Conservation (phyloP, 2,888 invertebrate species). For the Orthosia cruda region DNA sequence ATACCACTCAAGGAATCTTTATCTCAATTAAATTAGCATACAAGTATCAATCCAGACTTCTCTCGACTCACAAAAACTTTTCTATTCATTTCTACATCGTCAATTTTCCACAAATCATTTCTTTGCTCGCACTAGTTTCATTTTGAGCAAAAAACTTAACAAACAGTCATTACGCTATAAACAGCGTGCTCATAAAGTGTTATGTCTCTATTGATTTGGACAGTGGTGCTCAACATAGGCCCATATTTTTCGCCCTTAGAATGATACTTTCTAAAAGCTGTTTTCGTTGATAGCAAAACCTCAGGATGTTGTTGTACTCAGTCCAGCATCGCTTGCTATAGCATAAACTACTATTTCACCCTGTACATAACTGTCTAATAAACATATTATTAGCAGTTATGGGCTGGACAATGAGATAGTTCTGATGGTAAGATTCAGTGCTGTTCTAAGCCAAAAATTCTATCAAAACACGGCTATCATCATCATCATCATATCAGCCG, state of each 20-base stretch:
- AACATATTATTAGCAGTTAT: no score
- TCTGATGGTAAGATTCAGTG: no score
- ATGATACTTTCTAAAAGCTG: not conserved
- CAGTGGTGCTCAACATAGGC: constrained; percentile 41
- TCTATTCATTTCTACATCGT: constrained; percentile 35
- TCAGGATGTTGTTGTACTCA: no score
- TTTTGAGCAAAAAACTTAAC: constrained; percentile 49
- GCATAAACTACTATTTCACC: no score
- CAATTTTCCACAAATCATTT: constrained; percentile 58
- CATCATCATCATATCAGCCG: no score
- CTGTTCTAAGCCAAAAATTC: no score
- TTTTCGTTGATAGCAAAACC: no score
- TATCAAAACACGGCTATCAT: no score
- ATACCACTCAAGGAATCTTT: not conserved
- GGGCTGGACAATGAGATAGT: no score
- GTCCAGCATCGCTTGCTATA: no score
- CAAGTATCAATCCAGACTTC: not conserved
- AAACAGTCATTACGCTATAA: constrained; percentile 53
- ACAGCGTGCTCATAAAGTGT: constrained; percentile 54
- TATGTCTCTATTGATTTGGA: constrained; percentile 56
- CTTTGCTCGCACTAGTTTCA: constrained; percentile 51
- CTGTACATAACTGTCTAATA: no score
- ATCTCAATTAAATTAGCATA: constrained; percentile 29
- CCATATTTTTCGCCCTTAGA: not conserved
- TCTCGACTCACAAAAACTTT: constrained; percentile 16